phyloP scores from a whole-genome alignment of 1,140 invertebrate genomes.

The Centruroides sculpturatus region DNA sequence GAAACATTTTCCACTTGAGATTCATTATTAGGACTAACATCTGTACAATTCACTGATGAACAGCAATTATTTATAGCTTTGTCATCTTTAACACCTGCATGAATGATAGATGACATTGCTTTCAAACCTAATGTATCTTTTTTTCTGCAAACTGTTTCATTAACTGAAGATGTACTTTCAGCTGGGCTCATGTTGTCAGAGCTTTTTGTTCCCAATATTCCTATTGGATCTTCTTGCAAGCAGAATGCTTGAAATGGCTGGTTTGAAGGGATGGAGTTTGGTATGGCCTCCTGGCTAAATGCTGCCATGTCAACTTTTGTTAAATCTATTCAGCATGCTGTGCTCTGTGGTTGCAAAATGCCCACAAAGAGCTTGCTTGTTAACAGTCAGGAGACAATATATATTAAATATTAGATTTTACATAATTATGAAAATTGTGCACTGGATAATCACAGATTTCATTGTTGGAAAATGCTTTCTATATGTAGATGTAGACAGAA shows the following conservation, averaged over 20 bases:
- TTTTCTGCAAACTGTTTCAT: neutral
- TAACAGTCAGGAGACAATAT: too few relatives aligned
- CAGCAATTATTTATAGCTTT: neutral
- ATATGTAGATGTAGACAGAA: too few relatives aligned
- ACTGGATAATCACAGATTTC: too few relatives aligned
- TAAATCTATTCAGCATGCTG: conserved; percentile 4
- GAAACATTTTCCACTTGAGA: conserved; percentile 1
- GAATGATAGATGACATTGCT: neutral
- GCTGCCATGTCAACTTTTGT: conserved; percentile 13
- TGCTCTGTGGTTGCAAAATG: too few relatives aligned
- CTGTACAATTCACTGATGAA: neutral
- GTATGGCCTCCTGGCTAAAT: conserved; percentile 11
- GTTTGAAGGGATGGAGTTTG: conserved; percentile 7
- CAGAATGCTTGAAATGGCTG: conserved; percentile 5
- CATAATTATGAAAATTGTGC: too few relatives aligned
- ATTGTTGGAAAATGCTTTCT: too few relatives aligned
- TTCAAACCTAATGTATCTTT: neutral
- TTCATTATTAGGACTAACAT: conserved; percentile 1
- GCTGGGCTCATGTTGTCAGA: neutral
- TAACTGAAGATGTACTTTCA: neutral
- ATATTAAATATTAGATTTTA: too few relatives aligned
- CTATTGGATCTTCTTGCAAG: neutral
- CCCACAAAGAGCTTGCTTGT: too few relatives aligned
- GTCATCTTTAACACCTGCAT: too few relatives aligned
- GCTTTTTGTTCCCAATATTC: neutral